phyloP scores from a whole-genome alignment of 2,888 invertebrate genomes.

The Melolontha melolontha region DNA sequence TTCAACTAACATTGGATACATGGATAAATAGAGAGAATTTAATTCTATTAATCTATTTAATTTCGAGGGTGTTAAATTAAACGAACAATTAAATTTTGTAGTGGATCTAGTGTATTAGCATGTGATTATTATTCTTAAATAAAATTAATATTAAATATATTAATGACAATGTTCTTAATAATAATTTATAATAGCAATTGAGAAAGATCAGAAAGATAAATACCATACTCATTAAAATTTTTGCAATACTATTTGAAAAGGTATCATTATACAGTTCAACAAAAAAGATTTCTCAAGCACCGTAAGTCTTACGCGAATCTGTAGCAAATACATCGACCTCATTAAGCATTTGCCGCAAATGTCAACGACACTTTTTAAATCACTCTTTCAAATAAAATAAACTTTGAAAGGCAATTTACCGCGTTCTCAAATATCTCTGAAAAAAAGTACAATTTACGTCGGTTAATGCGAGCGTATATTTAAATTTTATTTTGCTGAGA shows the following conservation, averaged over 20 bases:
- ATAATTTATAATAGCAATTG: neutral
- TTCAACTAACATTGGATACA: too few relatives aligned
- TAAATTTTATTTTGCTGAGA: too few relatives aligned
- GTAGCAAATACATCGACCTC: constrained; percentile 9
- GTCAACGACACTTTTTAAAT: constrained; percentile 20
- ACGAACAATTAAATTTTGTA: too few relatives aligned
- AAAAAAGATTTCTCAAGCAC: constrained; percentile 13
- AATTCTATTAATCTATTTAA: too few relatives aligned
- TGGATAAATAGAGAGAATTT: too few relatives aligned
- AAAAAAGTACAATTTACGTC: constrained; percentile 8
- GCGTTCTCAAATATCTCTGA: neutral
- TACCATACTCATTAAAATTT: neutral
- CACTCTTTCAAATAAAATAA: constrained; percentile 15
- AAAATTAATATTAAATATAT: too few relatives aligned
- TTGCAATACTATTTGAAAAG: constrained; percentile 6
- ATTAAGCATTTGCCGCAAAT: constrained; percentile 6
- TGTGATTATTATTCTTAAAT: too few relatives aligned
- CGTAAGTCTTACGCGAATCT: constrained; percentile 3
- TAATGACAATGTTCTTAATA: too few relatives aligned
- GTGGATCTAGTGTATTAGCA: too few relatives aligned
- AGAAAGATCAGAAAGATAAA: neutral
- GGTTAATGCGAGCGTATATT: neutral
- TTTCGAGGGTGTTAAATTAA: too few relatives aligned
- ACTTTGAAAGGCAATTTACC: too few relatives aligned
- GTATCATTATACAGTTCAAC: neutral